Base-by-base conservation (phyloP, 2,113 vertebrate genomes). In the Urocolius indicus region DNA sequence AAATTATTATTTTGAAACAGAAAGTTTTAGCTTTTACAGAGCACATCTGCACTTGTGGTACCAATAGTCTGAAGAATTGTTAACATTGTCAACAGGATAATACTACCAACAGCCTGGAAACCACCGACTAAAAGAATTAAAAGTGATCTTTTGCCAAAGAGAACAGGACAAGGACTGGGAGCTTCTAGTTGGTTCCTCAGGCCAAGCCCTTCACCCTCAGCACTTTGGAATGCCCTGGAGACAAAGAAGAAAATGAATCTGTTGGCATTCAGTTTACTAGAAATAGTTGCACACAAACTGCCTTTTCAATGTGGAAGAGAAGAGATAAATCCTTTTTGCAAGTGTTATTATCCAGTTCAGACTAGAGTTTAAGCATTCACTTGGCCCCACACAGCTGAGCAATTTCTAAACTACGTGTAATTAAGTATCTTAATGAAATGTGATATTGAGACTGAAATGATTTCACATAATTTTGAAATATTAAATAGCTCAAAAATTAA, bases 331-430 rank as follows among this genome's bases (percentile, higher is more conserved):
- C 9, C 8, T 43, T 58, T 45, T 9, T 43, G 29, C 14, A 7
- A 21, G 46, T 1, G 51, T 4, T 14, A 10, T 26, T 23, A 5
- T 2, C 27, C 34, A 3, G 16, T 15, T 46, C 71, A 30, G n/a
- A 10, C 13, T 10, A 46, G 24, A 13, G 24, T 17, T 23, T 2
- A 5, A 29, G 46, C 13, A 1, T 10, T 32, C 1, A 1, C 49
- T 36, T 22, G 61, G 59, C 36, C 67, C 54, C 38, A 4, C 0
- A 1, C 32, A 41, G 72, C 54, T 34, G 23, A 68, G 9, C 26
- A 8, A 49, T 10, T n/a, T 61, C 57, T 15, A 46, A 75, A 49
- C 46, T 46, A 46, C 55, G 3, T 22, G 38, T 45, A 43, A 48
- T 59, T 80, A 76, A 41, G 16, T n/a, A 26, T 26, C 49, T 21